Conservation (phyloP, 2,113 vertebrate species). For the Lophius piscatorius region DNA sequence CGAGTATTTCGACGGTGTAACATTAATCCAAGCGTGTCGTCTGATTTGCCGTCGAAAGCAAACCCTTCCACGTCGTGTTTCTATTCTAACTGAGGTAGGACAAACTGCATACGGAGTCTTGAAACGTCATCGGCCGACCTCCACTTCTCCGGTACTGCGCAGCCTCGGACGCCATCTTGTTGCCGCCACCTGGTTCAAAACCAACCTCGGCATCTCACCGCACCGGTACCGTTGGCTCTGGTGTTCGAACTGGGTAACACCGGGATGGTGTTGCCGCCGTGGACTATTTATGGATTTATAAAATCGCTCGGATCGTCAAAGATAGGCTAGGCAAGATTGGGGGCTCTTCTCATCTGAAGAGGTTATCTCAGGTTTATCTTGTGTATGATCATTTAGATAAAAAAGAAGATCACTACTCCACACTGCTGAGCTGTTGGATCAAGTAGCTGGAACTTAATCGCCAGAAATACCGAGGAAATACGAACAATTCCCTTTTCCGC, state of each 20-base stretch:
- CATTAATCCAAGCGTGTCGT: slow-evolving; percentile 8
- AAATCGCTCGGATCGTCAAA: too few species aligned
- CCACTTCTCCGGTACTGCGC: slow-evolving; percentile 50
- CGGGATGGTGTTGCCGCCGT: neutral
- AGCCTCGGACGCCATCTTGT: slow-evolving; percentile 65
- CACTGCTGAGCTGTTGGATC: too few species aligned
- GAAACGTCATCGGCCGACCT: slow-evolving; percentile 46
- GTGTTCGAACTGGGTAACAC: neutral
- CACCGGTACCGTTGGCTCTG: neutral
- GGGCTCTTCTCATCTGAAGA: too few species aligned
- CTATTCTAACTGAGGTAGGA: neutral
- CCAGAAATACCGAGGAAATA: too few species aligned
- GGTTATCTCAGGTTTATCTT: too few species aligned
- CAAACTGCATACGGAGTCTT: slow-evolving; percentile 28
- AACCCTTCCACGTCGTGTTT: slow-evolving; percentile 4
- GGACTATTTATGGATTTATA: neutral
- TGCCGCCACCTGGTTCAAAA: slow-evolving; percentile 45
- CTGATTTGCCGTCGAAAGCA: neutral
- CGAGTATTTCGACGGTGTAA: neutral
- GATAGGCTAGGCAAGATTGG: too few species aligned
- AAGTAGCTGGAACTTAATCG: too few species aligned
- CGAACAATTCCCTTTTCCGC: too few species aligned
- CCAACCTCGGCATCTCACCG: neutral
- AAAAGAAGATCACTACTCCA: too few species aligned
- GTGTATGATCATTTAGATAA: too few species aligned